phyloP scores from a whole-genome alignment of 92 coral and sea anemone species.

The Paramuricea clavata region DNA sequence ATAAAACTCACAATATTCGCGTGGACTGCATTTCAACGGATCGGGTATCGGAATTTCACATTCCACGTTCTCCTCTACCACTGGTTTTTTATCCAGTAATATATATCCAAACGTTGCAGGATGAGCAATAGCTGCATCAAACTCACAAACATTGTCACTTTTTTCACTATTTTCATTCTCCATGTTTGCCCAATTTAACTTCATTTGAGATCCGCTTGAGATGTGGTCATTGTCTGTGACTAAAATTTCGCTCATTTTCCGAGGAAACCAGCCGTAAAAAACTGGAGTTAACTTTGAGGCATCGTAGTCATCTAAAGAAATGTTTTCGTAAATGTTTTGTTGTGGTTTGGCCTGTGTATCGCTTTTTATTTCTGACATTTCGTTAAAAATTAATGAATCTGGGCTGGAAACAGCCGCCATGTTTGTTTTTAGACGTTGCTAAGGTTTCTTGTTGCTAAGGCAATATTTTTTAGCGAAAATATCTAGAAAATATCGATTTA shows the following conservation, averaged over 20 bases:
- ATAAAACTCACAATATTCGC: slow-evolving; percentile 86
- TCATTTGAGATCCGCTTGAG: slow-evolving; percentile 2
- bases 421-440: background rate
- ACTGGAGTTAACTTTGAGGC: slow-evolving; percentile 91
- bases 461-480: no score
- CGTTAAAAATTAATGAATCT: slow-evolving; percentile 83
- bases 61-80: slow-evolving; percentile 65
- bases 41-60: slow-evolving; percentile 73
- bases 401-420: slow-evolving; percentile 16
- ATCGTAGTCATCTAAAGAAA: slow-evolving; percentile 71
- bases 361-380: slow-evolving; percentile 84
- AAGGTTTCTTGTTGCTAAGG: background rate
- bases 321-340: slow-evolving; percentile 53
- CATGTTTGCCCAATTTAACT: slow-evolving; percentile 25
- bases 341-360: slow-evolving; percentile 48
- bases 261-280: slow-evolving; percentile 92
- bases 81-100: slow-evolving; percentile 86
- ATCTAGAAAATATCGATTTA: background rate
- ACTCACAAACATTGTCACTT: slow-evolving; percentile 78
- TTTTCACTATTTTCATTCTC: slow-evolving; percentile 73
- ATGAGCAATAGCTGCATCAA: slow-evolving; percentile 83
- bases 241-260: slow-evolving; percentile 77
- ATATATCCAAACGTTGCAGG: slow-evolving; percentile 93
- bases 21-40: slow-evolving; percentile 89
- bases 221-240: slow-evolving; percentile 7